These are phyloP conservation scores for Deilephila porcellus DNA, from an alignment of 2,888 invertebrate genomes.

Conservation along the genomic window DNA sequence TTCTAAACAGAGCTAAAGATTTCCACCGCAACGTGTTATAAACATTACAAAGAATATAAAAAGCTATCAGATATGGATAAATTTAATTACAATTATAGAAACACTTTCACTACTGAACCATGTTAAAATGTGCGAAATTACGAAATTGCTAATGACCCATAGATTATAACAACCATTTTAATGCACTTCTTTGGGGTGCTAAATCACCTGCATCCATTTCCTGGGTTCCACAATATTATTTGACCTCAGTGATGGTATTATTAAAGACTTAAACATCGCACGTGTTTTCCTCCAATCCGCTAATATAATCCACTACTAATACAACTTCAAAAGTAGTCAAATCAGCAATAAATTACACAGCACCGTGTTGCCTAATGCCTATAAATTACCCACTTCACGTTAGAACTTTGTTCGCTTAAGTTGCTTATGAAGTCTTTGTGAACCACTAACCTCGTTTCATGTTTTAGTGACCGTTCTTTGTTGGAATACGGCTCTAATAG, in stretches of 20 bases:
- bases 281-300: background rate
- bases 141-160: no score
- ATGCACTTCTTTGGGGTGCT: no score
- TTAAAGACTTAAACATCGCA: background rate
- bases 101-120: no score
- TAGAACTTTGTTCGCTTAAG: conserved; percentile 22
- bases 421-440: conserved; percentile 27
- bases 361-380: conserved; percentile 16
- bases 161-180: no score
- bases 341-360: conserved; percentile 22
- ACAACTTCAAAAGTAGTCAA: conserved; percentile 21
- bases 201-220: no score
- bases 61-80: no score
- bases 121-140: no score
- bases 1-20: no score
- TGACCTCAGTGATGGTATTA: background rate
- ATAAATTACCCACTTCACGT: conserved; percentile 27
- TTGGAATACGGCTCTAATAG: conserved; percentile 5
- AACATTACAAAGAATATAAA: no score
- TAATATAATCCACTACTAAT: background rate
- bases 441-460: conserved; percentile 21
- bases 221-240: background rate
- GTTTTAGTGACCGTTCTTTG: conserved; percentile 27
- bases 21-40: no score
- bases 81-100: no score